Percentiles rank a stretch among this genome's conserved stretches.
These are phyloP conservation scores for Falco biarmicus DNA, from an alignment of 2,797 vertebrate genomes.

Conservation along the genomic window DNA sequence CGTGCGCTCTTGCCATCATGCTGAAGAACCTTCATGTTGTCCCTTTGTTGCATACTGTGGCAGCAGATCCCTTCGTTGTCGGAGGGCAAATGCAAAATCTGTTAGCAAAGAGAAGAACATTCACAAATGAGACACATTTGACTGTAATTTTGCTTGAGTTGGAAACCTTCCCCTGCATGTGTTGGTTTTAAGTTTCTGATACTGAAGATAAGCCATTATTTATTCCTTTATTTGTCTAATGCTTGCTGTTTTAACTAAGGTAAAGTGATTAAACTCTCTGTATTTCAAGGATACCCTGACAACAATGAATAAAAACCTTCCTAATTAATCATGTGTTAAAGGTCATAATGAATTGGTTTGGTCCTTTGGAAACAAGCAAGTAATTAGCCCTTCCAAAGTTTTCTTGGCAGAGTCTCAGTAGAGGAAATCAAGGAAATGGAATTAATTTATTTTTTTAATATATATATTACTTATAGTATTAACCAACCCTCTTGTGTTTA, in stretches of 20 bases:
- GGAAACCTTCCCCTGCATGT: not conserved
- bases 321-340: conserved; percentile 20
- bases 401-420: not conserved
- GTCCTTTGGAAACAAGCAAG: conserved; percentile 1
- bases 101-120: not conserved
- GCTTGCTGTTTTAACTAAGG: not conserved
- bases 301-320: not conserved
- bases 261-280: not conserved
- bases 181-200: not conserved
- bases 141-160: not conserved
- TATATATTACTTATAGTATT: too few species aligned
- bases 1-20: rapidly evolving
- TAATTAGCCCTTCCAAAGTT: not conserved
- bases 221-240: not conserved
- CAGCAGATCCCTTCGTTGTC: rapidly evolving
- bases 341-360: not conserved
- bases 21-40: not conserved
- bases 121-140: not conserved
- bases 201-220: not conserved
- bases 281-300: not conserved
- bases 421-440: not conserved
- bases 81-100: not conserved
- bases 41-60: rapidly evolving
- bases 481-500: not conserved
- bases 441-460: not conserved